These are phyloP conservation scores for Bombus affinis DNA, from an alignment of 1,140 invertebrate genomes.

Conservation along the genomic window DNA sequence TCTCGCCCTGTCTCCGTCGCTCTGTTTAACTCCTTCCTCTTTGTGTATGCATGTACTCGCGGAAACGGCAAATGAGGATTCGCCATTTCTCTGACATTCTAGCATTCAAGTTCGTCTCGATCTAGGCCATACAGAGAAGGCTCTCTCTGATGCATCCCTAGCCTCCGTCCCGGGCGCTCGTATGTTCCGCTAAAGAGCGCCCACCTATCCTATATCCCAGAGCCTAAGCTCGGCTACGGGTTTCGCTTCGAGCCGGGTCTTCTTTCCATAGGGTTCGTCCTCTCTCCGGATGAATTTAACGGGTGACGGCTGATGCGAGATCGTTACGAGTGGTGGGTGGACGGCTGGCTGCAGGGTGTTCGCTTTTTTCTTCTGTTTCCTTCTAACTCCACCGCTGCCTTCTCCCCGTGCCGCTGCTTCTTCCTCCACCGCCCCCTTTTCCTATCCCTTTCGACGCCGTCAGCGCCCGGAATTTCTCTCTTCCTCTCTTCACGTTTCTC, in stretches of 20 bases:
- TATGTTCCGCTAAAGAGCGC: constrained; percentile 49
- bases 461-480: constrained; percentile 12
- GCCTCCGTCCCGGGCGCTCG: constrained; percentile 14
- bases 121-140: constrained; percentile 77
- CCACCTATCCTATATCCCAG: constrained; percentile 56
- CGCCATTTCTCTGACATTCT: constrained; percentile 79
- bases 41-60: constrained; percentile 71
- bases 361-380: constrained; percentile 66
- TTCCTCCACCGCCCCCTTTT: not conserved
- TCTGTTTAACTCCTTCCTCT: constrained; percentile 29
- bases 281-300: constrained; percentile 74
- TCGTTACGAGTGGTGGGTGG: constrained; percentile 71
- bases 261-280: constrained; percentile 73
- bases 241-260: constrained; percentile 62
- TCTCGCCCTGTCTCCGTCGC: constrained; percentile 40
- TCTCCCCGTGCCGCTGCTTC: constrained; percentile 9
- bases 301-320: constrained; percentile 75
- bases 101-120: constrained; percentile 80
- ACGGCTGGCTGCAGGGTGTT: constrained; percentile 62
- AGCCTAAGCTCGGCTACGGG: constrained; percentile 45
- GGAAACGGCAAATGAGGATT: constrained; percentile 81
- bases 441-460: constrained; percentile 40
- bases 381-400: constrained; percentile 32
- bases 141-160: constrained; percentile 33
- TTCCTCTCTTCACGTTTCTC: not conserved